Evolutionary conservation across 2,113 vertebrate species (phyloP), one percentile per base, ranked within the genome.

Genomic region (Pimephales promelas): DNA sequence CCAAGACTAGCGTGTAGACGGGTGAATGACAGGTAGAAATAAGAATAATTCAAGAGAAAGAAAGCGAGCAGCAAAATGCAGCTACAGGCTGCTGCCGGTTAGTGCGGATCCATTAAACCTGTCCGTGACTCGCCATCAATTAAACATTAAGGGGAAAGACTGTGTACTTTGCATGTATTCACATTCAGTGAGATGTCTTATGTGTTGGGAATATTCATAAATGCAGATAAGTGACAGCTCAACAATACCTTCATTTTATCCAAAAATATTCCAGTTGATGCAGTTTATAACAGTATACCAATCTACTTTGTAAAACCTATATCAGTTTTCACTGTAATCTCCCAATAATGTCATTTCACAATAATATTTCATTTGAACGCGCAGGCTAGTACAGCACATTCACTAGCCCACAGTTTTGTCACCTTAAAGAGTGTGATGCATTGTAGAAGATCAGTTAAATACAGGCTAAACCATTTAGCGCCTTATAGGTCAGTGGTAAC

Each of bases 51-150:
- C 3, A 10, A 57, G 54, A 56, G 56, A 9, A 66, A 10, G 62
- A 66, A 36, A 68, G 10, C 64, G 22, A 68, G 20, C 28, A 34
- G 62, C 28, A 20, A 66, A 66, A 31, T 34, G 16, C 8, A 20
- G 16, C 64, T 20, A 10, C 31, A 20, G 14, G 2, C 16, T 18
- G 62, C 62, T 34, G 28, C 3, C 62, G 18, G 22, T 68, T 73
- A 52, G 71, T 73, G 45, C 16, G 28, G 24, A 73, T 73, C 24
- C 71, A 73, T 73, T 73, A 26, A 73, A 73, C 24, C 43, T 47
- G 24, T 49, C 14, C 0, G 3, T 28, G 14, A 28, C 31, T 68
- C 22, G 18, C 64, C 18, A 24, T 73, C 45, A 49, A 47, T 26
- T 73, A 28, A 73, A 73, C 71, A 68, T 73, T 49, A 45, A 28